phyloP scores from a whole-genome alignment of 2,888 invertebrate genomes.

The Catocala fraxini region DNA sequence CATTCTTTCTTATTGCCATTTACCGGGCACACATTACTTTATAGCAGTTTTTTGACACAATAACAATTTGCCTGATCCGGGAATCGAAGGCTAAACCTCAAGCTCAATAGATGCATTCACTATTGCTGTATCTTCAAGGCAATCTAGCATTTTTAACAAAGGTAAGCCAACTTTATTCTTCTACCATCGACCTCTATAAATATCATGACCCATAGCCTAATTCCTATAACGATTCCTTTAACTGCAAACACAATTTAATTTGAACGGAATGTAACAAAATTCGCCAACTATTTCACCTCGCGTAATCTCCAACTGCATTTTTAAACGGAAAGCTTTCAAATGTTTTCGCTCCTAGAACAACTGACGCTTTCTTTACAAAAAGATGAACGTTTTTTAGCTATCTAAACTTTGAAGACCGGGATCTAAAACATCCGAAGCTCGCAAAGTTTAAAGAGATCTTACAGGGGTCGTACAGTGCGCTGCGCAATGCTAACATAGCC shows the following conservation, averaged over 20 bases:
- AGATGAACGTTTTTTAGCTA: neutral
- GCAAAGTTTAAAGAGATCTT: conserved; percentile 34
- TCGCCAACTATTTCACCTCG: neutral
- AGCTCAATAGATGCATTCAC: too few relatives aligned
- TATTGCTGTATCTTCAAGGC: too few relatives aligned
- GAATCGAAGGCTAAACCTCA: too few relatives aligned
- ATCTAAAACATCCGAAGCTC: conserved; percentile 29
- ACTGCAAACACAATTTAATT: conserved; percentile 16
- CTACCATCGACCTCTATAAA: neutral
- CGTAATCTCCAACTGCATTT: conserved; percentile 23
- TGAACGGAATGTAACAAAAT: conserved; percentile 10
- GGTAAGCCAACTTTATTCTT: too few relatives aligned
- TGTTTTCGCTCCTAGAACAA: too few relatives aligned
- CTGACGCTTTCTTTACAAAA: too few relatives aligned
- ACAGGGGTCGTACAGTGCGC: conserved; percentile 14
- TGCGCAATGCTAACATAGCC: conserved; percentile 32
- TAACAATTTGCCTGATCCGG: too few relatives aligned
- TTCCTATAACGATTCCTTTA: neutral
- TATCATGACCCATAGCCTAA: neutral
- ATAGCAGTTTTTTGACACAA: too few relatives aligned
- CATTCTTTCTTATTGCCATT: too few relatives aligned
- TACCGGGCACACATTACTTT: too few relatives aligned
- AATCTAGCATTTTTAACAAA: too few relatives aligned
- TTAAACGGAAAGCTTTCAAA: conserved; percentile 19
- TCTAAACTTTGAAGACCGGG: conserved; percentile 31